phyloP scores from a whole-genome alignment of 2,888 invertebrate genomes.

The Lithophane leautieri region DNA sequence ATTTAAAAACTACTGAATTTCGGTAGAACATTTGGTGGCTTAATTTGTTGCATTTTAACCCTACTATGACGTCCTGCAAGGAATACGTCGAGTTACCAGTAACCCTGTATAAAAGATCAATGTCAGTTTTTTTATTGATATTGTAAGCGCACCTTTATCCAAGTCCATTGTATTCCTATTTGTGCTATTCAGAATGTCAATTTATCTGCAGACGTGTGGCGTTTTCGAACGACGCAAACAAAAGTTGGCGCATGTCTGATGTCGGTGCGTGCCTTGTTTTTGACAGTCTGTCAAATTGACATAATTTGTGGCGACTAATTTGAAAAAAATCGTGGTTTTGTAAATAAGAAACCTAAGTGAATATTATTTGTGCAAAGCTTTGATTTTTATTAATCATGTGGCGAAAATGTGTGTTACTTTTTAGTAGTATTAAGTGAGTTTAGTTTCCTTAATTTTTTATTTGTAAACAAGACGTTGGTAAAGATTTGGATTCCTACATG shows the following conservation, averaged over 20 bases:
- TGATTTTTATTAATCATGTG: conserved; percentile 29
- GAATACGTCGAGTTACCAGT: too few relatives aligned
- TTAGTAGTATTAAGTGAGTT: conserved; percentile 33
- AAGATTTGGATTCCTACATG: not conserved
- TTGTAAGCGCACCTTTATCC: conserved; percentile 30
- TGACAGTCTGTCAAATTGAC: conserved; percentile 18
- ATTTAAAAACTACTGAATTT: too few relatives aligned
- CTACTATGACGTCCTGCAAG: too few relatives aligned
- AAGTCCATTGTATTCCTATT: conserved; percentile 23
- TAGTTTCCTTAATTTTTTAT: too few relatives aligned
- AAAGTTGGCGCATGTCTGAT: not conserved
- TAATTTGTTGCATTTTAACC: too few relatives aligned
- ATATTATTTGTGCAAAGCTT: not conserved
- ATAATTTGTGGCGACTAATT: conserved; percentile 5
- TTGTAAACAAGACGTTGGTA: not conserved
- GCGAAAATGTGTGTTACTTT: conserved; percentile 18
- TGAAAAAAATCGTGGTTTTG: conserved; percentile 5
- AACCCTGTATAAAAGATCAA: not conserved
- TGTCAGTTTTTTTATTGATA: not conserved
- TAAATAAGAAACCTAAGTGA: not conserved
- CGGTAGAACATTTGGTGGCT: too few relatives aligned
- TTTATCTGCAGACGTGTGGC: conserved; percentile 12
- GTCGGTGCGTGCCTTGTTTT: not conserved
- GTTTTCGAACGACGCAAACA: conserved; percentile 29
- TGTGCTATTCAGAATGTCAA: conserved; percentile 33